These are phyloP conservation scores for Meta bourneti DNA, from an alignment of 2,888 invertebrate genomes.

Conservation along the genomic window DNA sequence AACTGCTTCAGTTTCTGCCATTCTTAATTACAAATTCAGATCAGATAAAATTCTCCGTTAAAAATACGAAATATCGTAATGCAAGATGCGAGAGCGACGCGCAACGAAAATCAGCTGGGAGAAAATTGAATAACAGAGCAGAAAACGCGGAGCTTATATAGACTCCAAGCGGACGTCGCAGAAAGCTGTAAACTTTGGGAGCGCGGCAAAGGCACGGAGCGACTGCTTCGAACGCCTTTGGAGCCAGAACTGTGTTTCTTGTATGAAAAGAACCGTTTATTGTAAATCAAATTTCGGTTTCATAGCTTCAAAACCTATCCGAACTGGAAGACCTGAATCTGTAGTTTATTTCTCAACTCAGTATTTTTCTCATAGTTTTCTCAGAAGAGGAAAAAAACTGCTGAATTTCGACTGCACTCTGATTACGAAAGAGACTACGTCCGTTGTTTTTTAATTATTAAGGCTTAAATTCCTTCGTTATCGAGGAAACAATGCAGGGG, in stretches of 20 bases:
- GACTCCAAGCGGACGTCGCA: slow-evolving; percentile 72
- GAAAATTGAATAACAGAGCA: slow-evolving; percentile 7
- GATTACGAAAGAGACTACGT: slow-evolving; percentile 30
- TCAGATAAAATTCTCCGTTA: neutral
- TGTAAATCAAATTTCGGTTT: slow-evolving; percentile 17
- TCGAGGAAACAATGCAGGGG: slow-evolving; percentile 40
- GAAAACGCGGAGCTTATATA: slow-evolving; percentile 28
- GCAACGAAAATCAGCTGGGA: neutral
- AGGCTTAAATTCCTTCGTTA: slow-evolving; percentile 47
- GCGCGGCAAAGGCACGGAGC: slow-evolving; percentile 71
- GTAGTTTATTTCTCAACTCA: slow-evolving; percentile 18
- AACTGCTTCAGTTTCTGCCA: slow-evolving; percentile 65
- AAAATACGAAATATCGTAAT: neutral
- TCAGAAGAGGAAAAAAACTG: slow-evolving; percentile 38
- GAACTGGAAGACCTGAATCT: slow-evolving; percentile 31
- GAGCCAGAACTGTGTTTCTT: slow-evolving; percentile 71
- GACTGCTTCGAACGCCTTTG: slow-evolving; percentile 38
- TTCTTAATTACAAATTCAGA: slow-evolving; percentile 4
- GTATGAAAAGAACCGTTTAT: slow-evolving; percentile 39
- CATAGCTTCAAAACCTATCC: neutral
- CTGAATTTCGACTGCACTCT: slow-evolving; percentile 62
- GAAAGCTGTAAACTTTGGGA: slow-evolving; percentile 76
- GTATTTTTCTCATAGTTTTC: neutral
- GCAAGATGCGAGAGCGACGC: neutral
- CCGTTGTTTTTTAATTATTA: slow-evolving; percentile 70